These are phyloP conservation scores for Pomacea maculata DNA, from an alignment of 1,140 invertebrate species.

Conservation along the genomic window DNA sequence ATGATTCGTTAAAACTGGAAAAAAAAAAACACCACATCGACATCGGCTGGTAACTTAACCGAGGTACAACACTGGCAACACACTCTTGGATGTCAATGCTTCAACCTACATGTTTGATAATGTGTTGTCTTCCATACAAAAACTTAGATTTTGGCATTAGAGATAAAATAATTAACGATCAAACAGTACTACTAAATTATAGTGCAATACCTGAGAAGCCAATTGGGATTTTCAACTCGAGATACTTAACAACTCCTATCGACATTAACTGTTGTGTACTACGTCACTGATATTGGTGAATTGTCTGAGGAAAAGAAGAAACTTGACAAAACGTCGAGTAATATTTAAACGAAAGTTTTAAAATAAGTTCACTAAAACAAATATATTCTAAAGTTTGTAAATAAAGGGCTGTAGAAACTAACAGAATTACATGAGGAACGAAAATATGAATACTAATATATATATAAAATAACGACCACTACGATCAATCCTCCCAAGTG, in stretches of 20 bases:
- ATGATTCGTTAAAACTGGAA: too few species aligned
- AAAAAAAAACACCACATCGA: too few species aligned
- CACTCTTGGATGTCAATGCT: not conserved
- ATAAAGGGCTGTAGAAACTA: not conserved
- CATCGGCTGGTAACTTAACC: too few species aligned
- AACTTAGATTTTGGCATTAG: not conserved
- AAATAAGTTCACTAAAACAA: not conserved
- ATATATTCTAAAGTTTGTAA: not conserved
- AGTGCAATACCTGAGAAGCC: not conserved
- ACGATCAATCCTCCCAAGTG: conserved; percentile 3
- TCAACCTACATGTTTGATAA: not conserved
- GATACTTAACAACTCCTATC: conserved; percentile 1
- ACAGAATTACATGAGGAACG: not conserved
- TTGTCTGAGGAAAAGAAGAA: not conserved
- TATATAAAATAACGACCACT: not conserved
- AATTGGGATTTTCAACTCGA: not conserved
- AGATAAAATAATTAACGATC: not conserved
- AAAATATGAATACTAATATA: not conserved
- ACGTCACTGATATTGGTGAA: not conserved
- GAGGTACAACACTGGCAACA: too few species aligned
- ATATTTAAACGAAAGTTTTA: not conserved
- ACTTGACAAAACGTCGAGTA: not conserved
- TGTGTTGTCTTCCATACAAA: not conserved
- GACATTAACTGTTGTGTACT: conserved; percentile 6
- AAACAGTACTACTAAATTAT: not conserved